Evolutionary conservation across 1,140 invertebrate species (phyloP).

Genomic region (Trinorchestia longiramus): DNA sequence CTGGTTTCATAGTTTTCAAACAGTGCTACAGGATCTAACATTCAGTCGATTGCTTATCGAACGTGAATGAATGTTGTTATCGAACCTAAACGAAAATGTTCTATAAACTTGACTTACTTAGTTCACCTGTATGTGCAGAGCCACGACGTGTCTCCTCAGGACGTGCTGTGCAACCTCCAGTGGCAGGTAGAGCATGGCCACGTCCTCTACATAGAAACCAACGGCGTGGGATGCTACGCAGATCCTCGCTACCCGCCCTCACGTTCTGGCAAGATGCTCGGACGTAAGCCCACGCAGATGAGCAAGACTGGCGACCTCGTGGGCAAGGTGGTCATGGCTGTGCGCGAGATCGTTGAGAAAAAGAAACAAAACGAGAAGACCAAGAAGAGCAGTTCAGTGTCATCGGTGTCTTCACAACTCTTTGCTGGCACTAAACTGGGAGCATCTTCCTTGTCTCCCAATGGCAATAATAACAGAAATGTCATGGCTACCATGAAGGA

Average conservation of each 20-base stretch:
- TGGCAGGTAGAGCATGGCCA: constrained; percentile 56
- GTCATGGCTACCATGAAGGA: constrained; percentile 50
- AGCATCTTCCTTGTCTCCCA: constrained; percentile 32
- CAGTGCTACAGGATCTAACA: no score
- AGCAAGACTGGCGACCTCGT: constrained; percentile 57
- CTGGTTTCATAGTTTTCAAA: no score
- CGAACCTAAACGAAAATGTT: no score
- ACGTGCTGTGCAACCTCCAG: constrained; percentile 57
- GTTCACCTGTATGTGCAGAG: not conserved
- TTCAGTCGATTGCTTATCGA: no score
- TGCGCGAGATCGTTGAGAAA: constrained; percentile 37
- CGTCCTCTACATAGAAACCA: constrained; percentile 57
- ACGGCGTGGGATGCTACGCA: constrained; percentile 55
- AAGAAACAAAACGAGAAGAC: constrained; percentile 34
- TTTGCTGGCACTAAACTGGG: constrained; percentile 19
- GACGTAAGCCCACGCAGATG: constrained; percentile 41
- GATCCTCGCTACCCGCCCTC: constrained; percentile 54
- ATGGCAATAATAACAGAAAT: constrained; percentile 45
- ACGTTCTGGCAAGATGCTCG: constrained; percentile 31
- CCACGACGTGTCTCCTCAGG: constrained; percentile 52
- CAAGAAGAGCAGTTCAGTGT: constrained; percentile 17
- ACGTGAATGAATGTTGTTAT: no score
- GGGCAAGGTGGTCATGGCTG: constrained; percentile 56
- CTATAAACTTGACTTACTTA: not conserved
- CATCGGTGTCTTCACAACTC: constrained; percentile 12